phyloP scores from a whole-genome alignment of 2,797 vertebrate genomes.

The Platyrinchus mystaceus region DNA sequence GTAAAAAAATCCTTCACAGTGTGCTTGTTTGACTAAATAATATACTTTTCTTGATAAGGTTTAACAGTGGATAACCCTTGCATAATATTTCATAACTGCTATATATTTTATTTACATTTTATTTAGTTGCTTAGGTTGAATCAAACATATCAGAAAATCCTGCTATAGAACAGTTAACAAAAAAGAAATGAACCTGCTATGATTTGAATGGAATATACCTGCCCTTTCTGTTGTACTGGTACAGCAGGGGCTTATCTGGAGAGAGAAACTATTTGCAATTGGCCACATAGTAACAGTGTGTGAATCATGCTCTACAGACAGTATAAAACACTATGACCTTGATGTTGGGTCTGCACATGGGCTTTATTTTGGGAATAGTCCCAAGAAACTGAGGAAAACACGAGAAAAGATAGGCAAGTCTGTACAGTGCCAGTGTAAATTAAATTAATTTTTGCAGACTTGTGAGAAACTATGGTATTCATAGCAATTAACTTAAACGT shows the following conservation, averaged over 20 bases:
- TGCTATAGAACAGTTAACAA: neutral
- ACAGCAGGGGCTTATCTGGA: neutral
- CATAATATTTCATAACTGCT: neutral
- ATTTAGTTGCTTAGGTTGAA: neutral
- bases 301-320: neutral
- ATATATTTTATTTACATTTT: neutral
- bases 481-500: neutral
- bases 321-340: neutral
- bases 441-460: neutral
- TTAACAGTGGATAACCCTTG: neutral
- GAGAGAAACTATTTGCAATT: neutral
- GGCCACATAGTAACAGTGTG: neutral
- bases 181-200: neutral
- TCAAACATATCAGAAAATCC: neutral
- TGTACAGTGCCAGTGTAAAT: neutral
- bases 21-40: neutral
- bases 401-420: neutral
- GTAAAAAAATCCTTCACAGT: neutral
- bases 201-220: neutral
- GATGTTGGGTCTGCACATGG: neutral
- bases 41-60: neutral
- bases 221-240: neutral
- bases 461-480: neutral
- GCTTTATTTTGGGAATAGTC: neutral
- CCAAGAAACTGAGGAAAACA: neutral